phyloP scores from a whole-genome alignment of 2,797 vertebrate genomes.

The Bradypodion ventrale region DNA sequence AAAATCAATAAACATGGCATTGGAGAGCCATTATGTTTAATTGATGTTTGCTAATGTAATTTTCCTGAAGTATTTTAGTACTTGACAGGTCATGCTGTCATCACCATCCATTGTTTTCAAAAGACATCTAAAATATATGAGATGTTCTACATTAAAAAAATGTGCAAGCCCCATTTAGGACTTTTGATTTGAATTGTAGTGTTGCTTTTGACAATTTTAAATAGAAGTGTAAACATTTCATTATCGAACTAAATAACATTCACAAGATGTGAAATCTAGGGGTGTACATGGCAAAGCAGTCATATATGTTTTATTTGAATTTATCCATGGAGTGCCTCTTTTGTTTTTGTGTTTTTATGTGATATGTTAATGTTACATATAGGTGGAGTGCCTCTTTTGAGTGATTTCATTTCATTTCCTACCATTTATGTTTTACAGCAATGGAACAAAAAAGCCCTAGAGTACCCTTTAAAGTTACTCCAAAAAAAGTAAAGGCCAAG shows the following conservation, averaged over 20 bases:
- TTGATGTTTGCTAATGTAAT: slow-evolving; percentile 13
- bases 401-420: too few relatives aligned
- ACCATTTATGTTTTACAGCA: too few relatives aligned
- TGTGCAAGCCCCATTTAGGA: neutral
- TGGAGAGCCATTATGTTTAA: neutral
- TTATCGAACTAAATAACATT: neutral
- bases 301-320: too few relatives aligned
- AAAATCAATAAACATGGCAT: neutral
- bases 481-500: too few relatives aligned
- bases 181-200: neutral
- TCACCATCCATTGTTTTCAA: slow-evolving; percentile 3
- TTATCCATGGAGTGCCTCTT: too few relatives aligned
- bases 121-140: neutral
- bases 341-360: too few relatives aligned
- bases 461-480: too few relatives aligned
- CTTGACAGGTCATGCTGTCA: neutral
- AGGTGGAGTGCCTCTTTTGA: too few relatives aligned
- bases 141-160: neutral
- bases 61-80: neutral
- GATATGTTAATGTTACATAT: too few relatives aligned
- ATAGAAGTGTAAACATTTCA: neutral
- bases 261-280: neutral
- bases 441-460: too few relatives aligned
- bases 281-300: too few relatives aligned
- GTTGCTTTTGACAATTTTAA: neutral